Evolutionary conservation across 1,140 invertebrate species (phyloP).

Genomic region (Drosophila sp.): DNA sequence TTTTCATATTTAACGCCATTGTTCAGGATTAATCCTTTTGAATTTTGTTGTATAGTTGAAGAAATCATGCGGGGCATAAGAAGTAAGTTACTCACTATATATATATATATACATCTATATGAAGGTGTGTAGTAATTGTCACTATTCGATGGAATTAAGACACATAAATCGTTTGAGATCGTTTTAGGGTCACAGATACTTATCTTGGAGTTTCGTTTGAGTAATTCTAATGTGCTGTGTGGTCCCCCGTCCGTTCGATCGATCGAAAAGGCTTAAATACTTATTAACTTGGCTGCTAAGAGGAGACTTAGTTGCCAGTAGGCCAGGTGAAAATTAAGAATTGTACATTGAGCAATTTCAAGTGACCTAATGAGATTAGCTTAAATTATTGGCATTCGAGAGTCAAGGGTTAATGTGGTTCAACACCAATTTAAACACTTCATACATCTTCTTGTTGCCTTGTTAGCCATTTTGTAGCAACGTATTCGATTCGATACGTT

Average conservation of each 20-base stretch:
- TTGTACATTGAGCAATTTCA: background rate
- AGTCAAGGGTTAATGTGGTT: constrained; percentile 76
- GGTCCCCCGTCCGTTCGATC: constrained; percentile 7
- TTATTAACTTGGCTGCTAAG: background rate
- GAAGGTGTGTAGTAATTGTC: constrained; percentile 39
- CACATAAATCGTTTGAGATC: constrained; percentile 58
- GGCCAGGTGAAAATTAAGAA: background rate
- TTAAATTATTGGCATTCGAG: too few species aligned
- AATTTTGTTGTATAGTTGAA: background rate
- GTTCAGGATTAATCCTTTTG: constrained; percentile 68
- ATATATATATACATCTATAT: constrained; percentile 13
- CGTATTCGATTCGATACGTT: background rate
- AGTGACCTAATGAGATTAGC: background rate
- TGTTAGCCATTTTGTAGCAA: constrained; percentile 62
- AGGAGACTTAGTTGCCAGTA: background rate
- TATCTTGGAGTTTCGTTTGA: constrained; percentile 32
- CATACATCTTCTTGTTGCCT: constrained; percentile 80
- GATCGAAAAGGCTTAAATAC: background rate
- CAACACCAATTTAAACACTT: constrained; percentile 83
- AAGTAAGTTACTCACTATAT: constrained; percentile 35
- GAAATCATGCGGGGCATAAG: constrained; percentile 62
- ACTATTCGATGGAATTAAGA: constrained; percentile 59
- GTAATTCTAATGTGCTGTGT: constrained; percentile 30
- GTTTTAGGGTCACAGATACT: constrained; percentile 50
- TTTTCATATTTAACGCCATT: constrained; percentile 74